Evolutionary conservation across 2,888 invertebrate genomes (phyloP).

Genomic region (Limnephilus marmoratus): DNA sequence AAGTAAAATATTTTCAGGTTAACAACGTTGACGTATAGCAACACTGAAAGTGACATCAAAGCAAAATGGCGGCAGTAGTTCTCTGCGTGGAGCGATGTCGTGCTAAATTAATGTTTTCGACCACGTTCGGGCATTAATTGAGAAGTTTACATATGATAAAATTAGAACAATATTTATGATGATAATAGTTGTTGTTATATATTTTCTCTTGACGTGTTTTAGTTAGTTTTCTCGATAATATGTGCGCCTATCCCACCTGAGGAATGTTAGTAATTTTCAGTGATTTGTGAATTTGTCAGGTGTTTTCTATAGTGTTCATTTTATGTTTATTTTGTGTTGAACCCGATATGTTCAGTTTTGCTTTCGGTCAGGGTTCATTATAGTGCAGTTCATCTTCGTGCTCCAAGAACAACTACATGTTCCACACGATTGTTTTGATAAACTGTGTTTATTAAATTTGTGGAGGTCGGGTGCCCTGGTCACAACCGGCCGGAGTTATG

Average conservation of each 20-base stretch:
- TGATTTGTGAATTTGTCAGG: slow-evolving; percentile 80
- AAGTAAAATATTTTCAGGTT: slow-evolving; percentile 19
- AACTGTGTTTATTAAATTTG: slow-evolving; percentile 72
- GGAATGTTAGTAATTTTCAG: slow-evolving; percentile 81
- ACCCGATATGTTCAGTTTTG: slow-evolving; percentile 54
- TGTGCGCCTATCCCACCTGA: slow-evolving; percentile 78
- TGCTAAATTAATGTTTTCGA: slow-evolving; percentile 61
- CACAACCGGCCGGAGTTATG: slow-evolving; percentile 80
- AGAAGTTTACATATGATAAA: slow-evolving; percentile 53
- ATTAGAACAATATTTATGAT: slow-evolving; percentile 60
- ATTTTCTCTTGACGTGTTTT: slow-evolving; percentile 55
- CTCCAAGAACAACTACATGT: slow-evolving; percentile 59
- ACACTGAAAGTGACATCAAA: slow-evolving; percentile 74
- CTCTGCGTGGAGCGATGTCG: slow-evolving; percentile 74
- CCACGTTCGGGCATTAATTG: slow-evolving; percentile 51
- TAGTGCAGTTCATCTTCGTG: slow-evolving; percentile 55
- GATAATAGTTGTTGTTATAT: slow-evolving; percentile 45
- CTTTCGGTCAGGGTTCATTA: slow-evolving; percentile 45
- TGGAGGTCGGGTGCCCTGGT: slow-evolving; percentile 77
- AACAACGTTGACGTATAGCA: slow-evolving; percentile 28
- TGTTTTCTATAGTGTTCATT: slow-evolving; percentile 74
- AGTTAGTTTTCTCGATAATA: slow-evolving; percentile 62
- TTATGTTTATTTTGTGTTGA: slow-evolving; percentile 60
- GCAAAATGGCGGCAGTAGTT: slow-evolving; percentile 79
- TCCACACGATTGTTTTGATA: slow-evolving; percentile 74